Evolutionary conservation across 2,113 vertebrate species (phyloP).

Genomic region (Acinonyx jubatus): DNA sequence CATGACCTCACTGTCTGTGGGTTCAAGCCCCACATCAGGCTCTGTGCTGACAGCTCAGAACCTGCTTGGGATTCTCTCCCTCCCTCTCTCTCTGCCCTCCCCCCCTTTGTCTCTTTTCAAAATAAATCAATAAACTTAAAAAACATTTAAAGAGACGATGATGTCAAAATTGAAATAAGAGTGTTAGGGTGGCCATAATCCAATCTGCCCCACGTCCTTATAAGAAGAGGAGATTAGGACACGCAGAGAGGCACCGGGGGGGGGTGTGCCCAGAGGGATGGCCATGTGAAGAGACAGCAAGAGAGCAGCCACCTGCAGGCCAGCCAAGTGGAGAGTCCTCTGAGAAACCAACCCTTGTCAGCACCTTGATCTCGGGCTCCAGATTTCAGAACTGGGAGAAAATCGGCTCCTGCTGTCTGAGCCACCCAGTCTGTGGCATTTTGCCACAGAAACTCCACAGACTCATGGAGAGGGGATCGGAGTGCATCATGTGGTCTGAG

Average conservation of each 20-base stretch:
- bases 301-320: fast-evolving
- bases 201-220: neutral
- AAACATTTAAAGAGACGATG: neutral
- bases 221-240: neutral
- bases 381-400: neutral
- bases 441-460: no score
- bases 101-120: no score
- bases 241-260: no score
- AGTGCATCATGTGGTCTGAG: neutral
- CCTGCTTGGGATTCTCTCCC: no score
- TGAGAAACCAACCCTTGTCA: neutral
- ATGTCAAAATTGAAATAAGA: neutral
- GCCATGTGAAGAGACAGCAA: neutral
- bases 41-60: no score
- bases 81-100: no score
- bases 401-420: neutral
- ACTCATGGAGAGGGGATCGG: neutral
- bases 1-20: no score
- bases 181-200: no score
- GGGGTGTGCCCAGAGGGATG: fast-evolving
- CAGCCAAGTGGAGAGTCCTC: neutral
- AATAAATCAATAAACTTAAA: neutral
- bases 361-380: neutral
- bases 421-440: neutral
- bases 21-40: no score